Evolutionary conservation across 2,797 vertebrate species (phyloP).

Genomic region (Lepus townsendii): DNA sequence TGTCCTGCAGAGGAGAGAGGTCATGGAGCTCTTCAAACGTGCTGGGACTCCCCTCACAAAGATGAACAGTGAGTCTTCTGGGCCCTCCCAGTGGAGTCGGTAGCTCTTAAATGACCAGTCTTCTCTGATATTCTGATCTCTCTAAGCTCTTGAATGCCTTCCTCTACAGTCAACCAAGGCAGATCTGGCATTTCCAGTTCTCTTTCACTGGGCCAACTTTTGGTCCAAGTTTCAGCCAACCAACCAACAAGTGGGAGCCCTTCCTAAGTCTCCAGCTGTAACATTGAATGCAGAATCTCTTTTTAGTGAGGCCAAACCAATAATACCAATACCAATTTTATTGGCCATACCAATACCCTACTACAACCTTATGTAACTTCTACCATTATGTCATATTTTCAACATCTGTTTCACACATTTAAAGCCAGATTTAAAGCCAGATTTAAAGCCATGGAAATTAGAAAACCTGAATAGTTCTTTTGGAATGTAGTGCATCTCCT

Average conservation of each 20-base stretch:
- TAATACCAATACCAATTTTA: no score
- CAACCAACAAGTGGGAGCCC: neutral
- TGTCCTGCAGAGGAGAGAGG: neutral
- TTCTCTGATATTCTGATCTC: no score
- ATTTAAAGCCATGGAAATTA: neutral
- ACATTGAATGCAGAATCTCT: neutral
- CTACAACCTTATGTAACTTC: neutral
- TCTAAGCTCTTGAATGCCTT: neutral
- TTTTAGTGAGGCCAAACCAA: neutral
- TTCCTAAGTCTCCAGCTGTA: neutral
- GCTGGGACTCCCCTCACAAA: neutral
- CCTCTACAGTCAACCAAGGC: neutral
- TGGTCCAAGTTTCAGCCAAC: neutral
- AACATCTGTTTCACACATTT: neutral
- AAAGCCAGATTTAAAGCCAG: neutral
- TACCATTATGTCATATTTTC: neutral
- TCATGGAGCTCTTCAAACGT: neutral
- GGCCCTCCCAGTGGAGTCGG: no score
- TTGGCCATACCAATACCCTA: neutral
- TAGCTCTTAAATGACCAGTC: neutral
- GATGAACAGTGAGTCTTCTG: neutral
- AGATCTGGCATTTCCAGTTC: neutral
- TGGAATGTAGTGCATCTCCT: neutral
- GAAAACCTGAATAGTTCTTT: neutral
- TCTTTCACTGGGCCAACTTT: neutral